These are phyloP conservation scores for Graptemys geographica DNA, from an alignment of 2,797 vertebrate species.

Conservation along the genomic window DNA sequence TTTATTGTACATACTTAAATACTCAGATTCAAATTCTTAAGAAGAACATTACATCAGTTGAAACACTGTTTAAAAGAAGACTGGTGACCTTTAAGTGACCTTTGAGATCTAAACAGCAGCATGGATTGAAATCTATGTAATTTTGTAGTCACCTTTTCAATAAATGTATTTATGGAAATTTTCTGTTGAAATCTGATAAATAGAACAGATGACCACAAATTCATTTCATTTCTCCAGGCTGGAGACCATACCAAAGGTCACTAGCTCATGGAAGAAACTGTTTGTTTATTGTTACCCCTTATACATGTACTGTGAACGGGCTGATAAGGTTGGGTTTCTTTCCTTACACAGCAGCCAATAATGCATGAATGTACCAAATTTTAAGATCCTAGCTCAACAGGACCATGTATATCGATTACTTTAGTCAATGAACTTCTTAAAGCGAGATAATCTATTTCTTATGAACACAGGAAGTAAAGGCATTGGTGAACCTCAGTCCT, in stretches of 20 bases:
- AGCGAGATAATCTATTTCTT: background rate
- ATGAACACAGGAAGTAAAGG: background rate
- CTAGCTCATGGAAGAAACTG: background rate
- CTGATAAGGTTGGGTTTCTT: background rate
- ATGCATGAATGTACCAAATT: background rate
- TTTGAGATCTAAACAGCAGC: background rate
- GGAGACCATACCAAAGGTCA: fast-evolving
- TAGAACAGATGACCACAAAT: background rate
- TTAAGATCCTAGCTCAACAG: background rate
- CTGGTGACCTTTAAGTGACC: background rate
- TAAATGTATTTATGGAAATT: background rate
- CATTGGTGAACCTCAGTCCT: background rate
- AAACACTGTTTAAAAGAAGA: background rate
- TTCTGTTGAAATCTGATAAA: background rate
- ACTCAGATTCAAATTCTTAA: background rate
- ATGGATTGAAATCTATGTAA: fast-evolving
- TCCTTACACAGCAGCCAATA: background rate
- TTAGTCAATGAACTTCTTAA: background rate
- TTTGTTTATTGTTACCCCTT: background rate
- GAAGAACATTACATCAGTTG: fast-evolving
- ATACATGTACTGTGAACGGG: background rate
- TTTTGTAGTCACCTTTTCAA: background rate
- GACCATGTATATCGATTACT: background rate
- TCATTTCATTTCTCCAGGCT: background rate
- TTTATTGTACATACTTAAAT: background rate